Evolutionary conservation across 2,888 invertebrate genomes (phyloP).

Genomic region (Cerastis rubricosa): DNA sequence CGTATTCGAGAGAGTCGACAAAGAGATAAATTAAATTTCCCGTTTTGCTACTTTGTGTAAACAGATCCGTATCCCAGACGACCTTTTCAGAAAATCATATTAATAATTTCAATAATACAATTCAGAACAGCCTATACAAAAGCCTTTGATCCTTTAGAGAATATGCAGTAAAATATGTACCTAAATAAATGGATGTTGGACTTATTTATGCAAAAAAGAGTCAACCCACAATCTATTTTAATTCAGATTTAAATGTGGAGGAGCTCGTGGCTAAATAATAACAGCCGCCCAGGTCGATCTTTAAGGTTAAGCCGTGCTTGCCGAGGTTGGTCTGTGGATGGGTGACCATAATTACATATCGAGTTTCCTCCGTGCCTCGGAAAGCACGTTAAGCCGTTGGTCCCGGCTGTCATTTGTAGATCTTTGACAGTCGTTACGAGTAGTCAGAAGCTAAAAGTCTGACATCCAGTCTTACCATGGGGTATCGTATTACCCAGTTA

Average conservation of each 20-base stretch:
- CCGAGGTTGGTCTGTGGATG: no score
- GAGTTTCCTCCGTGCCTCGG: no score
- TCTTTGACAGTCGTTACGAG: no score
- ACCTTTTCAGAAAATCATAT: constrained; percentile 28
- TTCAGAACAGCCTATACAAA: background rate
- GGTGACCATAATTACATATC: no score
- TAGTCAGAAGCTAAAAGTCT: no score
- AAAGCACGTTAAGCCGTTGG: no score
- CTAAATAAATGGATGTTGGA: background rate
- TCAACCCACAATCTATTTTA: background rate
- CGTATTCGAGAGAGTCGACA: constrained; percentile 1
- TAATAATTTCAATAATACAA: constrained; percentile 26
- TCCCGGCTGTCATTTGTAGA: no score
- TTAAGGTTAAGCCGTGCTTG: no score
- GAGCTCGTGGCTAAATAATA: no score
- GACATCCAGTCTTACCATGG: no score
- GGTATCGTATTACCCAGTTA: no score
- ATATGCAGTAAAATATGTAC: background rate
- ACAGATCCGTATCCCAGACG: constrained; percentile 5
- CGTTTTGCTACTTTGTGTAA: constrained; percentile 8
- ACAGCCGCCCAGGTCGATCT: no score
- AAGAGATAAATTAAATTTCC: constrained; percentile 26
- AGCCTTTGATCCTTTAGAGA: constrained; percentile 18
- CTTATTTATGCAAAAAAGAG: background rate
- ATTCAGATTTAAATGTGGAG: background rate